Evolutionary conservation across 2,888 invertebrate genomes (phyloP), one percentile per base, ranked within the genome.

Genomic region (Tanytarsus gracilentus): DNA sequence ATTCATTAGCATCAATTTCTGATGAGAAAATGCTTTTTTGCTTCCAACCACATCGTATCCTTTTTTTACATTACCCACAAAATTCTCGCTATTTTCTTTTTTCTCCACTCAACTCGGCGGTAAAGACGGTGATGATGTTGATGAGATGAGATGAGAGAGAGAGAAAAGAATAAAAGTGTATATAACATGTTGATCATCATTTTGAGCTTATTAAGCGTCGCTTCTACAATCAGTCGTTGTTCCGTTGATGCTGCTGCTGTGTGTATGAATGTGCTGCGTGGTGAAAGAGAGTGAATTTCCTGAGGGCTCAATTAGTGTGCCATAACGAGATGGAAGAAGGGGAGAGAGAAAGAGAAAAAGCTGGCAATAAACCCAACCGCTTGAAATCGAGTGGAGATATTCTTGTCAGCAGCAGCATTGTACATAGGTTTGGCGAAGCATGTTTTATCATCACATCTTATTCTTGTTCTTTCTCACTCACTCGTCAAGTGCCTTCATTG

Each of bases 251-350:
- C n/a, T n/a, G n/a, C n/a, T n/a, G n/a, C n/a, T n/a, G n/a, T n/a
- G n/a, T n/a, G n/a, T n/a, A n/a, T n/a, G n/a, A n/a, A n/a, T n/a
- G n/a, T n/a, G n/a, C n/a, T 18, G 44, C 18, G 40, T 16, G 21
- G 40, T 7, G 40, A 16, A 21, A 40, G 40, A 14, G 40, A 16
- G 21, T 21, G 21, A 44, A 55, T 55, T 55, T 40, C 40, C 55
- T 55, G 55, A 55, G 55, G 55, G 55, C 40, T 40, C 40, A 55
- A 40, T 55, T 55, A 55, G 55, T 55, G 39, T 55, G 44, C 44
- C 33, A 26, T 39, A 55, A 55, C 55, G 33, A 55, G 16, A 21
- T 25, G 30, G 7, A 55, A 14, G 40, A 40, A 18, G 9, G 40
- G 21, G 18, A 23, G 44, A 11, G 18, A 44, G 18, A 44, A 23